Base-by-base conservation (phyloP, 2,113 vertebrate species). In the Pelobates fuscus region DNA sequence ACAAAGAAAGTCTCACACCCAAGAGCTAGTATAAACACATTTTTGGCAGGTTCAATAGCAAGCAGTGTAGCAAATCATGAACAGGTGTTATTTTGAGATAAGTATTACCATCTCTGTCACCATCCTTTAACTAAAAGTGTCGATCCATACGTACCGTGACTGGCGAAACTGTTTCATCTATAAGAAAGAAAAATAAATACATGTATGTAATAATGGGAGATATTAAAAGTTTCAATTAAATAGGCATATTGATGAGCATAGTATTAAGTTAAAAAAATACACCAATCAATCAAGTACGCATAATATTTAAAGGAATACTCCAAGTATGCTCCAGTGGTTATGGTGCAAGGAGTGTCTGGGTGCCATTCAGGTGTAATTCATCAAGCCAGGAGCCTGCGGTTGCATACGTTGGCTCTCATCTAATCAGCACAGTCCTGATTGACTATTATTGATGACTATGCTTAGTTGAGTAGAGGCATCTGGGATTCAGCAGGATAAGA, bases 101-200 rank as follows among this genome's bases (percentile, higher is more conserved):
- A 55, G 21, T 55, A 5, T 55, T 5, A 55, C 52, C 52, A 5
- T 55, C 6, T 23, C 52, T 21, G 52, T 55, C 20, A 52, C 5
- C 46, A 52, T 17, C 10, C 12, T 17, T 15, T 2, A 15, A 52
- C 11, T n/a, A 10, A n/a, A n/a, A 18, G 46, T 15, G 46, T 5
- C 46, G 5, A 78, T 54, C 44, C 0, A n/a, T 67, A 62, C 87
- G 21, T 77, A 88, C 86, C 83, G 85, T 79, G 81, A 64, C 12
- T 1, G 41, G 60, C 61, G 71, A 2, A 65, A 41, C 79, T 82
- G 78, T 26, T 79, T 77, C 49, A 60, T 74, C 86, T 85, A 86
- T 79, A 86, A 89, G 67, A 78, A 71, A 86, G 66, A 17, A 68
- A 74, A 65, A 64, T 17, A 58, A 24, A 3, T 4, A 32, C 4